phyloP scores from a whole-genome alignment of 2,113 vertebrate species.

The Platycercus adscitus region DNA sequence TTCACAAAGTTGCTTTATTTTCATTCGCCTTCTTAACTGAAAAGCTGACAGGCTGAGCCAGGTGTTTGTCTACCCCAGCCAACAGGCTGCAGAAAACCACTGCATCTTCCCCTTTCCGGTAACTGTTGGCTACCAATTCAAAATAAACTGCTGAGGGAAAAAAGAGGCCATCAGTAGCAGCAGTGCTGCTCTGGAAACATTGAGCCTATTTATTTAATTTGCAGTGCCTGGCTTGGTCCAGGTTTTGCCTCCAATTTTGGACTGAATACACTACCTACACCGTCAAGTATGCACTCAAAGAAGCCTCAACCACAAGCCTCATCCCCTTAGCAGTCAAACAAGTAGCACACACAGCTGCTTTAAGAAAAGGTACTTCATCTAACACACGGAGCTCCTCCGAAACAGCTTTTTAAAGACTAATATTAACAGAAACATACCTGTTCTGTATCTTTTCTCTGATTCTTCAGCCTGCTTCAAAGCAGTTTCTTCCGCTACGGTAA shows the following conservation, averaged over 20 bases:
- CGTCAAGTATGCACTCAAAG: rapidly evolving
- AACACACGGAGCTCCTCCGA: not conserved
- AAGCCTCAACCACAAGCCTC: not conserved
- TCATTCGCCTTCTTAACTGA: not conserved
- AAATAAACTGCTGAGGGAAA: not conserved
- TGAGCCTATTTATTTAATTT: not conserved
- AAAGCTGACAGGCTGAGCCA: rapidly evolving
- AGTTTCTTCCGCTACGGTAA: constrained; percentile 85
- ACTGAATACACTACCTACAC: rapidly evolving
- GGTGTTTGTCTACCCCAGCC: not conserved
- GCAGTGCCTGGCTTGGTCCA: not conserved
- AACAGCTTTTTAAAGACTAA: not conserved
- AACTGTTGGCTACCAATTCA: not conserved
- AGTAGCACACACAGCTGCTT: rapidly evolving
- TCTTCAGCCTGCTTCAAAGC: constrained; percentile 89
- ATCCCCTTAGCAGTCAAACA: rapidly evolving
- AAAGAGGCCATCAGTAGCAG: not conserved
- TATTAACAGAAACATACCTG: constrained; percentile 71
- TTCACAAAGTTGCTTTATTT: not conserved
- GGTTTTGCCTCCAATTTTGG: not conserved
- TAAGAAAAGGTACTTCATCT: not conserved
- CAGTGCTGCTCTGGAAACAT: not conserved
- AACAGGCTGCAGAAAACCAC: not conserved
- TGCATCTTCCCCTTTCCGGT: rapidly evolving
- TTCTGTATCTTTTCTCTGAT: constrained; percentile 81